phyloP scores from a whole-genome alignment of 2,113 vertebrate genomes.

The Conger conger region DNA sequence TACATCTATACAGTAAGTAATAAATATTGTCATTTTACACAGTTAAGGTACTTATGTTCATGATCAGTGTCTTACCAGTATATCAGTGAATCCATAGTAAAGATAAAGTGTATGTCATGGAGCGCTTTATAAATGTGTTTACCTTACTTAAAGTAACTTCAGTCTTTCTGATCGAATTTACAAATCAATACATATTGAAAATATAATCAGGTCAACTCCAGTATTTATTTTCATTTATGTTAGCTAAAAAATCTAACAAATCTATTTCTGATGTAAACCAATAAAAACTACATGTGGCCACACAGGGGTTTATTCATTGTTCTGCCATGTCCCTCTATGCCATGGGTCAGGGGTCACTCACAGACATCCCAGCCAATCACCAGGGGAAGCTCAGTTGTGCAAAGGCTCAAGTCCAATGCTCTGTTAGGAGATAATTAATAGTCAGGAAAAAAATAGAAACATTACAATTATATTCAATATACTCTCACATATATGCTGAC shows the following conservation, averaged over 20 bases:
- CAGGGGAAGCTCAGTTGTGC: neutral
- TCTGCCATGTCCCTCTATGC: neutral
- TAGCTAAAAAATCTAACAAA: neutral
- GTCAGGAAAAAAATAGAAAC: neutral
- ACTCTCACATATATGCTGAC: neutral
- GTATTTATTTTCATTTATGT: neutral
- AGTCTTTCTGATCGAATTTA: neutral
- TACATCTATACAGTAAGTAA: neutral
- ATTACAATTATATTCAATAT: neutral
- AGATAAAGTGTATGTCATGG: neutral
- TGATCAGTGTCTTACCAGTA: neutral
- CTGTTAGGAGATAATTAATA: neutral
- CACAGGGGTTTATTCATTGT: neutral
- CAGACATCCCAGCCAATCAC: neutral
- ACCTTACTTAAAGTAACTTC: neutral
- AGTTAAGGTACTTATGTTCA: neutral
- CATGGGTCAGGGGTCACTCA: conserved; percentile 8
- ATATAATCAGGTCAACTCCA: neutral
- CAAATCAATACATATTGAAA: neutral
- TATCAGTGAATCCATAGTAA: neutral
- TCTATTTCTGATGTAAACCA: neutral
- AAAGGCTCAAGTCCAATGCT: neutral
- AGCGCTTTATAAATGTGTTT: conserved; percentile 1
- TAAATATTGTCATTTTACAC: neutral
- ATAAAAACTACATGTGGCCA: neutral